These are phyloP conservation scores for Arion vulgaris DNA, from an alignment of 1,140 invertebrate species.

Conservation along the genomic window DNA sequence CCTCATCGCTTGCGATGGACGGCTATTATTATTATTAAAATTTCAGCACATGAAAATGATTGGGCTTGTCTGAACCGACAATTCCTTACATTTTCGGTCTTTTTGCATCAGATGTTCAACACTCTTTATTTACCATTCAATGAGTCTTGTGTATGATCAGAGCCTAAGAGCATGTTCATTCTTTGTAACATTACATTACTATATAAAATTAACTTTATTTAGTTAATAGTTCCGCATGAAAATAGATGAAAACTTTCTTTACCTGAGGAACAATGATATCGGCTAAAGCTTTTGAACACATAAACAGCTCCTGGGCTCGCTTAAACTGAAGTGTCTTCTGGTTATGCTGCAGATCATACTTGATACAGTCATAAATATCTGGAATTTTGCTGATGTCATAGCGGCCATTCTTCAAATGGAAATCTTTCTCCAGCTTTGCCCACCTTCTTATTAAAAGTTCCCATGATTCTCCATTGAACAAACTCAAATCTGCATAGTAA, in stretches of 20 bases:
- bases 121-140: too few species aligned
- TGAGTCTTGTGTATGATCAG: too few species aligned
- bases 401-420: constrained; percentile 87
- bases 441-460: constrained; percentile 97
- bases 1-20: too few species aligned
- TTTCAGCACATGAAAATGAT: too few species aligned
- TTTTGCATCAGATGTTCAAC: too few species aligned
- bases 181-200: too few species aligned
- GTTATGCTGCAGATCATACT: constrained; percentile 98
- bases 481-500: constrained; percentile 70
- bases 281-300: constrained; percentile 94
- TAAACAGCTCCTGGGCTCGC: constrained; percentile 94
- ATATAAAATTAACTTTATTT: too few species aligned
- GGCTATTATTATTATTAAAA: too few species aligned
- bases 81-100: too few species aligned
- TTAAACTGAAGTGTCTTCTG: constrained; percentile 94
- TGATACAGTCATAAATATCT: constrained; percentile 99
- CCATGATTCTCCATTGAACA: constrained; percentile 99
- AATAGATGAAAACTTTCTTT: constrained; percentile 9
- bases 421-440: constrained; percentile 99
- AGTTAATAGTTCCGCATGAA: too few species aligned
- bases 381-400: constrained; percentile 99
- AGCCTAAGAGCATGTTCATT: too few species aligned
- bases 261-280: constrained; percentile 99
- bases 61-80: too few species aligned